phyloP scores from a whole-genome alignment of 2,888 invertebrate genomes.

The Augiades crinisus region DNA sequence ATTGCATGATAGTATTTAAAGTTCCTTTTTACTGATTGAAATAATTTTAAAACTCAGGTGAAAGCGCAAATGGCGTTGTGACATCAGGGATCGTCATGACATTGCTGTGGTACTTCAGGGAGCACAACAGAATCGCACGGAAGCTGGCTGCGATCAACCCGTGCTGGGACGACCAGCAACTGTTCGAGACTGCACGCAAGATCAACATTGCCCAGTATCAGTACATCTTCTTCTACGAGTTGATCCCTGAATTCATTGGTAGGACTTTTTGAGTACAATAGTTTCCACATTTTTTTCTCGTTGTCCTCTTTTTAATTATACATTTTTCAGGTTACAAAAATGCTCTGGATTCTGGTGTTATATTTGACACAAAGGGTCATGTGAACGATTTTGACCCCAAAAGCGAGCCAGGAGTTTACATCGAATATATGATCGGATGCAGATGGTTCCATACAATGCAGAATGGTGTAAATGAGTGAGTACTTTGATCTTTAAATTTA shows the following conservation, averaged over 20 bases:
- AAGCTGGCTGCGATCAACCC: constrained; percentile 43
- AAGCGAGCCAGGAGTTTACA: constrained; percentile 78
- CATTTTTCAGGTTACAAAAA: constrained; percentile 9
- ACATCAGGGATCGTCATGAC: neutral
- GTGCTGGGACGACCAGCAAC: constrained; percentile 40
- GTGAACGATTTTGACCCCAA: constrained; percentile 82
- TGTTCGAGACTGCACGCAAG: constrained; percentile 41
- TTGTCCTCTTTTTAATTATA: no score
- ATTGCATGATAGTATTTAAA: no score
- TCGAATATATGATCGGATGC: constrained; percentile 82
- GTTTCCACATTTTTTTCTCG: neutral
- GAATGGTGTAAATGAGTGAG: neutral
- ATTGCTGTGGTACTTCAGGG: constrained; percentile 47
- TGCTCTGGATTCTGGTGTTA: constrained; percentile 25
- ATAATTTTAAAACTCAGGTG: neutral
- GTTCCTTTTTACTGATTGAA: no score
- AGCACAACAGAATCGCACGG: constrained; percentile 48
- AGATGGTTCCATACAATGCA: constrained; percentile 43
- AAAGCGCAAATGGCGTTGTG: neutral
- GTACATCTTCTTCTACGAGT: constrained; percentile 51
- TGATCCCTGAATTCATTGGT: constrained; percentile 47
- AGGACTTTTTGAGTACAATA: neutral
- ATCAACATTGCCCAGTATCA: constrained; percentile 47
- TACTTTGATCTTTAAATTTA: neutral
- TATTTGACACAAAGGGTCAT: constrained; percentile 45